phyloP scores from a whole-genome alignment of 1,140 invertebrate species.

The Cherax quadricarinatus region DNA sequence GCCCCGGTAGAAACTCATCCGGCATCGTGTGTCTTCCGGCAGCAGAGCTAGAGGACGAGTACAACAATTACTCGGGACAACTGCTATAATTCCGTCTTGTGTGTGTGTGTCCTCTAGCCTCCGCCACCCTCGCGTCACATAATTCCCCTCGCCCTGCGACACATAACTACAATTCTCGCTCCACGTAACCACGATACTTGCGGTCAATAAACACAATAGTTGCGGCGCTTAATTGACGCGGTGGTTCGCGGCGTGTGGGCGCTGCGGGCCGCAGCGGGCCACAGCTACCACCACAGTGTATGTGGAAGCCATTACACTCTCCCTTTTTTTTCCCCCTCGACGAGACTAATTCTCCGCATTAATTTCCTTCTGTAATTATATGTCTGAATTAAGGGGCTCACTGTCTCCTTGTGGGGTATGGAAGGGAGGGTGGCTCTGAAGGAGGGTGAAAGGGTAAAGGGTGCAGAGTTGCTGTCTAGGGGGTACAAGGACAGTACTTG shows the following conservation, averaged over 20 bases:
- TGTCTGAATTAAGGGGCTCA: constrained; percentile 59
- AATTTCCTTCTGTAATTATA: constrained; percentile 65
- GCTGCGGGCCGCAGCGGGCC: neutral
- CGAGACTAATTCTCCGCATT: constrained; percentile 50
- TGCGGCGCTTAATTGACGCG: neutral
- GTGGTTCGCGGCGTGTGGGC: neutral
- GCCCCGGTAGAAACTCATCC: too few species aligned
- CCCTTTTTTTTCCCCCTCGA: constrained; percentile 30
- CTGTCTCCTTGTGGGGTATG: constrained; percentile 21
- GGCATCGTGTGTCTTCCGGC: too few species aligned
- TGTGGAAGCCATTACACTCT: constrained; percentile 54
- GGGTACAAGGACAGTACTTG: neutral
- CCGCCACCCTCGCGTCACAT: too few species aligned
- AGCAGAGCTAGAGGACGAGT: too few species aligned
- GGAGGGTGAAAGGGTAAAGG: neutral
- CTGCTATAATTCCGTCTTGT: too few species aligned
- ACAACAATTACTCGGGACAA: too few species aligned
- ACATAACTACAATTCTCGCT: neutral
- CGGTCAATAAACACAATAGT: neutral
- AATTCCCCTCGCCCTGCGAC: neutral
- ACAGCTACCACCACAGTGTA: neutral
- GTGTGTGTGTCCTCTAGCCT: too few species aligned
- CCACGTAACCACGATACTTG: constrained; percentile 1
- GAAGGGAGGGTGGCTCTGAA: neutral
- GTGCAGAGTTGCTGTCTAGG: neutral